phyloP scores from a whole-genome alignment of 2,113 vertebrate genomes.

The Chionodraco myersi region DNA sequence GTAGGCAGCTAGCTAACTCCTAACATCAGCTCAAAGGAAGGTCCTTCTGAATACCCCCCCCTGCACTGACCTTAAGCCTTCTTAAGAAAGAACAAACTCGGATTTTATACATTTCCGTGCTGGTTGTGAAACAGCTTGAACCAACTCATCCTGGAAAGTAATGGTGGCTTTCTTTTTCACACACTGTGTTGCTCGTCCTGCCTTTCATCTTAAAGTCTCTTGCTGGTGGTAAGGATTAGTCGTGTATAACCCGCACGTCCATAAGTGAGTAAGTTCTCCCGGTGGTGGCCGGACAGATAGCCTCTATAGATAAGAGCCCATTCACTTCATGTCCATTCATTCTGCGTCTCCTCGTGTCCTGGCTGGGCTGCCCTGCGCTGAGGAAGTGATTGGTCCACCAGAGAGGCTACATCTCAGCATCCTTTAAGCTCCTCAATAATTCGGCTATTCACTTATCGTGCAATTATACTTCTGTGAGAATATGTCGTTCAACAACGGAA shows the following conservation, averaged over 20 bases:
- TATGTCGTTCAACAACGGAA: no score
- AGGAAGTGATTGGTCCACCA: conserved; percentile 62
- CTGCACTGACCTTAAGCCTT: no score
- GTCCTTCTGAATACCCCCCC: no score
- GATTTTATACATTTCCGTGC: no score
- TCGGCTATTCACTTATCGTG: no score
- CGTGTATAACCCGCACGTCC: background rate
- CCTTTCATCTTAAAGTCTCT: conserved; percentile 8
- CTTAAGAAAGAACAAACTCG: no score
- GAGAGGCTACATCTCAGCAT: conserved; percentile 50
- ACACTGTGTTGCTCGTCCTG: conserved; percentile 27
- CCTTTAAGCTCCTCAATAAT: background rate
- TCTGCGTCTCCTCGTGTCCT: conserved; percentile 43
- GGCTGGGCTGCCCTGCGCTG: conserved; percentile 64
- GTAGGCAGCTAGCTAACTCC: no score
- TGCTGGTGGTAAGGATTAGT: conserved; percentile 5
- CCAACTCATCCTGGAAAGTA: no score
- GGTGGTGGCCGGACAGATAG: conserved; percentile 30
- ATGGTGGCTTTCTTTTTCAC: conserved; percentile 10
- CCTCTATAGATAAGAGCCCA: conserved; percentile 47
- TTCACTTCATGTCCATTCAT: conserved; percentile 43
- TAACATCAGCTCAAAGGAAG: no score
- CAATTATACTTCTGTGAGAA: no score
- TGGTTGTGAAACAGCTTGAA: no score
- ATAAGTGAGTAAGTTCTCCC: background rate